A percentile compares a stretch with the other conserved stretches of the same genome.
Conservation (phyloP, 2,113 vertebrate species). For the Dicerorhinus sumatrensis region DNA sequence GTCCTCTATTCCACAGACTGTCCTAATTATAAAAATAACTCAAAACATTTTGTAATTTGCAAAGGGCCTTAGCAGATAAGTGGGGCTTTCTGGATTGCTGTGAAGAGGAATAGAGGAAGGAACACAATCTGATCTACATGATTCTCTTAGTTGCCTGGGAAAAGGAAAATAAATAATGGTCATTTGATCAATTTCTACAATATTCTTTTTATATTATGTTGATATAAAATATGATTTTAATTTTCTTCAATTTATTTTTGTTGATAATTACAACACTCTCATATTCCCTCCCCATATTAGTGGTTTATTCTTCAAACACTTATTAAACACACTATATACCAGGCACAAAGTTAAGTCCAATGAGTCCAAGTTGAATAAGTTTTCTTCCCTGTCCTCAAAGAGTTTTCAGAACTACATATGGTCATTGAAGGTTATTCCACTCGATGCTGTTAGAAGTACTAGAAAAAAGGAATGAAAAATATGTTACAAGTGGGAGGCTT, state of each 20-base stretch:
- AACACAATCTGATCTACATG: neutral
- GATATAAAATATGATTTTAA: neutral
- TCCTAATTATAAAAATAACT: neutral
- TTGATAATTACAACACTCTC: neutral
- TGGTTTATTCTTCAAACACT: neutral
- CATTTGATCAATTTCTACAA: neutral
- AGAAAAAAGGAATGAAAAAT: neutral
- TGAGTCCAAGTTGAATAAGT: neutral
- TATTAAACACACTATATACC: neutral
- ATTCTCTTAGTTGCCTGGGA: neutral
- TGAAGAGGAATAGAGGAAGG: neutral
- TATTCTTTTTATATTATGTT: neutral
- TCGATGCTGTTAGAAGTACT: neutral
- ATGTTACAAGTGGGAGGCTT: neutral
- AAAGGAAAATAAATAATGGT: neutral
- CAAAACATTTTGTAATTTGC: neutral
- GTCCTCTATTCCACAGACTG: neutral
- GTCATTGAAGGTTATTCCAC: neutral
- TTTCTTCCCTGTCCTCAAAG: neutral
- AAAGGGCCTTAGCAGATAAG: neutral
- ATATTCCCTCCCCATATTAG: neutral
- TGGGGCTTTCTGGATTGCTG: neutral
- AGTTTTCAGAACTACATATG: neutral
- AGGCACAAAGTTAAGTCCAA: neutral
- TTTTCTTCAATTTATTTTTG: neutral